Base-by-base conservation (phyloP, 2,113 vertebrate genomes). In the Girardinichthys multiradiatus region DNA sequence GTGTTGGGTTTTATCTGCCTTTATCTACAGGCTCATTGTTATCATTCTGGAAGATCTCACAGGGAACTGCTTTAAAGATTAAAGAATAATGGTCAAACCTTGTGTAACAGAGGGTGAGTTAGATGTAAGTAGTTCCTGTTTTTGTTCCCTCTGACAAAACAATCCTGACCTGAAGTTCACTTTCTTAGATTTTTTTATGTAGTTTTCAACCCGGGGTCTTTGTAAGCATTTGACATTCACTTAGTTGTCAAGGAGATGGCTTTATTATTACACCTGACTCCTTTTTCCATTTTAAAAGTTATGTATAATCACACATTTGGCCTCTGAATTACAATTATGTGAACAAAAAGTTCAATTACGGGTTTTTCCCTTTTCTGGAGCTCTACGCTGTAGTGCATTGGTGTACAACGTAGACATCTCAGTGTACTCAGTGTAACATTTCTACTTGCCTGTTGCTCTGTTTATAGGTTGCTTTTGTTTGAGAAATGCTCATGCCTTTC, bases 271-370 rank as follows among this genome's bases (percentile, higher is more conserved):
- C 54, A n/a, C 61, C 39, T 71, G 13, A 33, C 0, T 33, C 21
- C 27, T 62, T 61, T 30, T 61, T 24, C 68, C 24, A 17, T 62
- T 48, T 48, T 62, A 31, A 71, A 62, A 35, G 31, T 48, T 6
- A 21, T 17, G 7, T 48, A 61, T 71, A 61, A 71, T 62, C 28
- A 48, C 39, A 29, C 17, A 37, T 7, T n/a, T 61, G 39, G 14
- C 39, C 39, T 48, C 12, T 62, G 28, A 39, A 62, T 62, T 71
- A 31, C 69, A 69, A 58, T 71, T 26, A 71, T 62, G 31, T 64
- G 3, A 64, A 28, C 35, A 64, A 70, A 64, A 70, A 13, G 60
- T 77, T 17, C 61, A 24, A 64, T 57, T 76, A 28, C 0, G 0
- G 29, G 14, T 29, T 37, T 15, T 45, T 60, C 31, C 27, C 68